phyloP scores from a whole-genome alignment of 2,888 invertebrate species.

The Onthophagus sagittarius region DNA sequence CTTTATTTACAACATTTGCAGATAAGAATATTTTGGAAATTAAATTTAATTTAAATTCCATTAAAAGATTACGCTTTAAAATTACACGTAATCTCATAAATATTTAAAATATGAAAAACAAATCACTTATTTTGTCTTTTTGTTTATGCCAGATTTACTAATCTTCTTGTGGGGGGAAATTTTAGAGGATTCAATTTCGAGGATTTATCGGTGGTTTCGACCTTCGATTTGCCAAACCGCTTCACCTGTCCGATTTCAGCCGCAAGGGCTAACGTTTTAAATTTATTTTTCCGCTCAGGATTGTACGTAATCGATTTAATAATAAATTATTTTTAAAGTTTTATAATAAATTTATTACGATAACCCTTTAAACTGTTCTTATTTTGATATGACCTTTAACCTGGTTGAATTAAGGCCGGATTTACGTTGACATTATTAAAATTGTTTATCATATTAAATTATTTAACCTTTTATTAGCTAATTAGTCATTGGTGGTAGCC shows the following conservation, averaged over 20 bases:
- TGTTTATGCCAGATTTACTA: background rate
- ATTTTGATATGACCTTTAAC: no score
- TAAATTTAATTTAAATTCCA: background rate
- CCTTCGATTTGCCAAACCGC: background rate
- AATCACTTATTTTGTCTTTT: background rate
- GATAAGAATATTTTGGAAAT: background rate
- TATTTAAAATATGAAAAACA: no score
- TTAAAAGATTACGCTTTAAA: background rate
- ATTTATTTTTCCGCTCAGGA: background rate
- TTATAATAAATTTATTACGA: background rate
- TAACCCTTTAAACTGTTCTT: no score
- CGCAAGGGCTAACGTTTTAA: background rate
- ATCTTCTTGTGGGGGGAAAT: background rate
- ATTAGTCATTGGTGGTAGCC: no score
- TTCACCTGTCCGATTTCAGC: background rate
- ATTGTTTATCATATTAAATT: no score
- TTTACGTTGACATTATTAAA: no score
- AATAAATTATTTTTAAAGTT: background rate
- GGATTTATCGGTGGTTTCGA: background rate
- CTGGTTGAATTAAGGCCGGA: no score
- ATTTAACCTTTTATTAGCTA: no score
- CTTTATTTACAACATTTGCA: background rate
- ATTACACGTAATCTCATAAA: no score
- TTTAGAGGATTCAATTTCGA: background rate
- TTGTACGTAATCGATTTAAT: background rate